phyloP scores from a whole-genome alignment of 2,113 vertebrate species.

The Chloropsis cyanopogon region DNA sequence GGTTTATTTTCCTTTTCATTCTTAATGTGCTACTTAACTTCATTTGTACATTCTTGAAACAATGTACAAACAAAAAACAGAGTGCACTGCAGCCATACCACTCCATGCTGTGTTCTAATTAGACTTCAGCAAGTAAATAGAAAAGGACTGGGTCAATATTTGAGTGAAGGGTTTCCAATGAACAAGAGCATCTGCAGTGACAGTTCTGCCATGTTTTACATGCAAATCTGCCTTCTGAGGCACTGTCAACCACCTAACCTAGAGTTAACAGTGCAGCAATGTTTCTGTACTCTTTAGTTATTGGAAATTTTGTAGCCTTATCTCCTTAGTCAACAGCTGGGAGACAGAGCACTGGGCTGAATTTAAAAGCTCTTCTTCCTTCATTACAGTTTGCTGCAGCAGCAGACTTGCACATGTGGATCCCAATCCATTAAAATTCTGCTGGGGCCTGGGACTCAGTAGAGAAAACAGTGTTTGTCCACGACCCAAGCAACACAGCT shows the following conservation, averaged over 20 bases:
- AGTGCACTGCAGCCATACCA: not conserved
- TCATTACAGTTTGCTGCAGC: not conserved
- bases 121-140: not conserved
- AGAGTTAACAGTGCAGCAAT: not conserved
- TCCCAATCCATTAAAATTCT: not conserved
- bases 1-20: not conserved
- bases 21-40: not conserved
- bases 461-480: not conserved
- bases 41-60: not conserved
- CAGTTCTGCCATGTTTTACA: not conserved
- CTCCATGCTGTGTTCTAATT: not conserved
- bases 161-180: not conserved
- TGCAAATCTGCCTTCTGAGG: not conserved
- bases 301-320: not conserved
- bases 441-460: not conserved
- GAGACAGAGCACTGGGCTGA: not conserved
- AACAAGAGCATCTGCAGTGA: not conserved
- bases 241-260: not conserved
- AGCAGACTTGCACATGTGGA: not conserved
- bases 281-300: not conserved
- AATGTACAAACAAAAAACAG: not conserved
- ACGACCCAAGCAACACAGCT: not conserved
- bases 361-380: not conserved
- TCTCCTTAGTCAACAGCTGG: not conserved
- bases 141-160: not conserved